Percentiles rank a stretch among this genome's conserved stretches.
Evolutionary conservation across 2,797 vertebrate genomes (phyloP).

Genomic region (Vespertilio murinus): DNA sequence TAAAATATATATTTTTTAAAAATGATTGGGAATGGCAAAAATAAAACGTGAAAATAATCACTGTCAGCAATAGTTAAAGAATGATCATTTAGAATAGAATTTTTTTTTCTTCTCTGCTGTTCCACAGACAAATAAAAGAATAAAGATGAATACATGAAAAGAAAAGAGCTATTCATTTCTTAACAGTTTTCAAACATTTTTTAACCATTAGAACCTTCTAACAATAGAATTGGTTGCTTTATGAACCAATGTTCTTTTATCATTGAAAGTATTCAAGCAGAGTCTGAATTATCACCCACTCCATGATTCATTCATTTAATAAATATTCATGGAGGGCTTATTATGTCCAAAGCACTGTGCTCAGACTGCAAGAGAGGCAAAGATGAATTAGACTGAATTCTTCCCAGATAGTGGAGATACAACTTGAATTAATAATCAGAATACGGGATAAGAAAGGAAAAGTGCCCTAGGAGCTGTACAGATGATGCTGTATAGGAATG

Average conservation of each 20-base stretch:
- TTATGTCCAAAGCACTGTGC: slow-evolving; percentile 4
- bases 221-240: slow-evolving; percentile 3
- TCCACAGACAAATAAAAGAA: slow-evolving; percentile 13
- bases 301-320: slow-evolving; percentile 55
- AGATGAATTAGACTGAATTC: slow-evolving; percentile 22
- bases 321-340: slow-evolving; percentile 64
- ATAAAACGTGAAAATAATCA: not conserved
- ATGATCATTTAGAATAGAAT: not conserved
- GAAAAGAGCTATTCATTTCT: not conserved
- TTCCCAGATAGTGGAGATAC: not conserved
- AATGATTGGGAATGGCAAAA: not conserved
- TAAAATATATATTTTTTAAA: no score
- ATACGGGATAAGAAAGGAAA: not conserved
- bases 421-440: slow-evolving; percentile 55
- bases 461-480: not conserved
- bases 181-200: slow-evolving; percentile 33
- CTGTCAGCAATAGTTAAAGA: slow-evolving; percentile 34
- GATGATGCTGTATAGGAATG: not conserved
- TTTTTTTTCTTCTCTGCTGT: slow-evolving; percentile 28
- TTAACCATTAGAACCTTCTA: slow-evolving; percentile 3
- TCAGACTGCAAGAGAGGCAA: slow-evolving; percentile 12
- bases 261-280: slow-evolving; percentile 50
- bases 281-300: slow-evolving; percentile 51
- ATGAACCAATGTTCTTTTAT: slow-evolving; percentile 24
- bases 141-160: slow-evolving; percentile 43